Conservation (phyloP, 2,797 vertebrate genomes). For the Ctenopoma multispine region DNA sequence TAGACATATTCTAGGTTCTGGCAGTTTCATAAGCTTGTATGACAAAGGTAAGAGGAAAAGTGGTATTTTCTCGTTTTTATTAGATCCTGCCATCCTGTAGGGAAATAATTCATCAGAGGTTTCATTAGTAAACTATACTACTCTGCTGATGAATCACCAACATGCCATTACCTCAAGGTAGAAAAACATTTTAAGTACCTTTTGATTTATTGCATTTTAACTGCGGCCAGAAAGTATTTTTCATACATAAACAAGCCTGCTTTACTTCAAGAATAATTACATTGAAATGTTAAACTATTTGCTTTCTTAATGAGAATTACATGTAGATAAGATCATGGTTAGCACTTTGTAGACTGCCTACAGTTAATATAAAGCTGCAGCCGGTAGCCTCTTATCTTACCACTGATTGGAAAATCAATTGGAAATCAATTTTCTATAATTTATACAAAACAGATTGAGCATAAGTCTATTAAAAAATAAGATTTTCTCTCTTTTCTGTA, state of each 20-base stretch:
- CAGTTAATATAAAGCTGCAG: not conserved
- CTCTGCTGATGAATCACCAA: constrained; percentile 61
- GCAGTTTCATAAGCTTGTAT: not conserved
- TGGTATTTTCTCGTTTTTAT: constrained; percentile 51
- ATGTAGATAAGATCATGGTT: not conserved
- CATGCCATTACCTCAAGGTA: constrained; percentile 54
- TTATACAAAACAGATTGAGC: too few relatives aligned
- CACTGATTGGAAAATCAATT: not conserved
- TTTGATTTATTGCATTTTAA: constrained; percentile 20
- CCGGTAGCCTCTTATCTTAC: not conserved
- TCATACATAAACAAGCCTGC: not conserved
- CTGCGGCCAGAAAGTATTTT: not conserved
- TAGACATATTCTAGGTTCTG: constrained; percentile 17
- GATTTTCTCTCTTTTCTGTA: too few relatives aligned
- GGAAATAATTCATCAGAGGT: constrained; percentile 54
- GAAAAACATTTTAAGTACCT: constrained; percentile 34
- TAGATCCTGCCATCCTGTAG: constrained; percentile 35
- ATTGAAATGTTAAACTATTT: not conserved
- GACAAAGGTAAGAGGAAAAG: constrained; percentile 46
- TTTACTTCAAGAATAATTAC: not conserved
- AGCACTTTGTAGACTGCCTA: not conserved
- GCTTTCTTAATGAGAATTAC: too few relatives aligned
- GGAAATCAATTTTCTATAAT: too few relatives aligned
- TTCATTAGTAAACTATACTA: constrained; percentile 47
- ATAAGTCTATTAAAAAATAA: too few relatives aligned